Base-by-base conservation (phyloP, 2,113 vertebrate genomes). In the Hemiprocne comata region DNA sequence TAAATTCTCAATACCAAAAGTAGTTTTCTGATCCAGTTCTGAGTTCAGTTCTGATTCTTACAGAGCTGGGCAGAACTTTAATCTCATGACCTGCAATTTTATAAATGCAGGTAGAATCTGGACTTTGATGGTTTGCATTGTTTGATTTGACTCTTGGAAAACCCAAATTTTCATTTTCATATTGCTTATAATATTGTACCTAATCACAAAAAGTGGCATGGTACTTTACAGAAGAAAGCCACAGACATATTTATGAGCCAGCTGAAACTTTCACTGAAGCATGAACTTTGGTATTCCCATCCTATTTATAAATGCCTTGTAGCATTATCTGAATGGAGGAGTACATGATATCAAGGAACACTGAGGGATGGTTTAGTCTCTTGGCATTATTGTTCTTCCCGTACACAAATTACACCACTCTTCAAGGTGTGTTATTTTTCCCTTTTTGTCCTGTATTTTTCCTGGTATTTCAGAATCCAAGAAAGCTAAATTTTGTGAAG, bases 331-430 rank as follows among this genome's bases (percentile, higher is more conserved):
- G 53, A 24, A 79, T 33, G 20, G 14, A 72, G 19, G 23, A 90
- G 17, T 0, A 1, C 24, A 18, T 2, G 19, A n/a, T 40, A 29
- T 9, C 0, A 5, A 71, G 33, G 25, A 61, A 57, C 34, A 46
- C 77, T 62, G 25, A 78, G 25, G 31, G 29, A 38, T 14, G 9
- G 16, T 64, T 69, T 69, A 34, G 8, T 2, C 18, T 53, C 66
- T 46, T 33, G 28, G 11, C 14, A 51, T 65, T 51, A 44, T 73
- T 34, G 31, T 13, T 40, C 44, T 76, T 17, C 17, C 57, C 33
- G 33, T 50, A 19, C 28, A 71, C 20, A 81, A 76, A 62, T 28
- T 10, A 10, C 33, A 44, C 5, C 25, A 58, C 14, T 73, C 73
- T 54, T 67, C 66, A 54, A 54, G 28, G n/a, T 36, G 67, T 19